Base-by-base conservation (phyloP, 1,140 invertebrate species). In the Leptinotarsa defecta region DNA sequence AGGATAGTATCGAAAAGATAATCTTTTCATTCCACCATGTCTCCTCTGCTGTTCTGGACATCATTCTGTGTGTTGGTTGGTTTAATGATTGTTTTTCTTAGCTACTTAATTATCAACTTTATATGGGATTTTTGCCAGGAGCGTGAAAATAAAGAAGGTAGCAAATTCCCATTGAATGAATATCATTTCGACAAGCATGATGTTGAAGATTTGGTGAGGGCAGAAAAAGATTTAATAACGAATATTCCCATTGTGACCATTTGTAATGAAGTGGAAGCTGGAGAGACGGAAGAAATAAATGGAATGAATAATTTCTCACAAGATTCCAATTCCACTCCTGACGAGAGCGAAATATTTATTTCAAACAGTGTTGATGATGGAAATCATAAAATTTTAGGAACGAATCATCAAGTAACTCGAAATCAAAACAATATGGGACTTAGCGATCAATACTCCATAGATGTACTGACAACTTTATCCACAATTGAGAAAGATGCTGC, bases 41-140 rank as follows among this genome's bases (percentile, higher is more conserved):
- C 70, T 70, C 57, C 71, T 11, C 61, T 81, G n/a, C 48, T 79
- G 48, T 81, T 76, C 72, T 81, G 80, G 80, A 62, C 72, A 19
- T 43, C 78, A 67, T 67, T 81, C 5, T 19, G 68, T 8, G 43
- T 65, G 6, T 69, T 81, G 27, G 52, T 77, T n/a, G 13, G 57
- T 24, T 34, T 78, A 63, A 71, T 81, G 73, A 74, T 73, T 17
- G 73, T 71, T 48, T 65, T 79, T 20, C 68, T 68, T 52, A 19
- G 75, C 13, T 78, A 81, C 62, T 52, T 79, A 17, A 48, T 52
- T 2, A 73, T 49, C 61, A 74, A 63, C 67, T 19, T 80, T 15
- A 22, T 77, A 48, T 24, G 20, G 52, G 76, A 76, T 57, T 70
- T 43, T 22, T 77, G 72, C 69, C 48, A 61, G 15, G 61, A 15